Evolutionary conservation across 2,888 invertebrate species (phyloP).

Genomic region (Drosophila paranaensis): DNA sequence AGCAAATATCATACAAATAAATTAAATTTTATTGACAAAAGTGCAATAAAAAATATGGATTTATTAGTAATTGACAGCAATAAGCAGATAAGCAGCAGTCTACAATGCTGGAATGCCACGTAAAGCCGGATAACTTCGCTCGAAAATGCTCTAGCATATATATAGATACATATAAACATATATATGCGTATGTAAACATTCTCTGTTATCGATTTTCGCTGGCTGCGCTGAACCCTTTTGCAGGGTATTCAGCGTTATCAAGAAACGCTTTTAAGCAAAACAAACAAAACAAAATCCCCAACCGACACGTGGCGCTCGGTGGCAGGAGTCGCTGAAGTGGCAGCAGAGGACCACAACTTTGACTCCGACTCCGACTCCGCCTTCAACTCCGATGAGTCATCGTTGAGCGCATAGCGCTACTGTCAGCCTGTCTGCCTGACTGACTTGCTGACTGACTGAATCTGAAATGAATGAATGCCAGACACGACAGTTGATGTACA

Average conservation of each 20-base stretch:
- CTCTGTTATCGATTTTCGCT: constrained; percentile 4
- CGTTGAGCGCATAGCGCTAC: constrained; percentile 17
- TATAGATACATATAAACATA: too few species aligned
- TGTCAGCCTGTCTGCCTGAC: constrained; percentile 8
- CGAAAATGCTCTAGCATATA: too few species aligned
- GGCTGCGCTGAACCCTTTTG: constrained; percentile 30
- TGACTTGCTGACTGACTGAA: constrained; percentile 33
- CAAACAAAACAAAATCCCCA: constrained; percentile 49
- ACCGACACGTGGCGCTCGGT: constrained; percentile 53
- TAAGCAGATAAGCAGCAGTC: too few species aligned
- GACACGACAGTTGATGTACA: constrained; percentile 26
- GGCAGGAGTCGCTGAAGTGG: not conserved
- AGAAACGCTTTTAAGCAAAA: constrained; percentile 66
- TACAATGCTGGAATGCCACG: not conserved
- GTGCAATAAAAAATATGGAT: too few species aligned
- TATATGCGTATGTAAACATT: not conserved
- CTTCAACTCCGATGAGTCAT: constrained; percentile 54
- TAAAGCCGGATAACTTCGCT: not conserved
- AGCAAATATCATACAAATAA: too few species aligned
- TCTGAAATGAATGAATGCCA: constrained; percentile 43
- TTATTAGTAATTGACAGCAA: not conserved
- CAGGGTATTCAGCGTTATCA: constrained; percentile 44
- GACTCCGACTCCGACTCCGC: not conserved
- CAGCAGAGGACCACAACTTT: constrained; percentile 1
- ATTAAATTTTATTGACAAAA: too few species aligned